Evolutionary conservation across 2,888 invertebrate genomes (phyloP).

Genomic region (Heliconius ethilla): DNA sequence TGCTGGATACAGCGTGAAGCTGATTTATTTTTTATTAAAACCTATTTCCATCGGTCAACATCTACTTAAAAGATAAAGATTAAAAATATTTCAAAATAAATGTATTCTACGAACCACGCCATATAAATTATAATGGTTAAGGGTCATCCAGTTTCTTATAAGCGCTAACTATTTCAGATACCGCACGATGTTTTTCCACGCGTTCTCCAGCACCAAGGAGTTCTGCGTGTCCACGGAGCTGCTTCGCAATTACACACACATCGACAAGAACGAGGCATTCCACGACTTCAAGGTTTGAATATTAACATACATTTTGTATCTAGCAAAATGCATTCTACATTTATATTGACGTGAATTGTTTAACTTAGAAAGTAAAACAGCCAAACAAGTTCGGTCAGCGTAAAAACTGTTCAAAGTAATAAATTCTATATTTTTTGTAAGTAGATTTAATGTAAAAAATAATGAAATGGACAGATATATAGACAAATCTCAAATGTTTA

Average conservation of each 20-base stretch:
- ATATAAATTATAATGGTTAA: neutral
- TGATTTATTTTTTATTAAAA: too few species aligned
- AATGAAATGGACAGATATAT: too few species aligned
- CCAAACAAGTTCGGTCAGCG: neutral
- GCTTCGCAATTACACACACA: conserved; percentile 86
- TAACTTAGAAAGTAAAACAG: neutral
- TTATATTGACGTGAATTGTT: neutral
- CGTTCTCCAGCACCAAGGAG: conserved; percentile 90
- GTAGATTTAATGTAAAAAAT: too few species aligned
- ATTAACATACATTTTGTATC: conserved; percentile 32
- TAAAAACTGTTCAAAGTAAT: neutral
- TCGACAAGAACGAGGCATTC: conserved; percentile 85
- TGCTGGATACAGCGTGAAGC: too few species aligned
- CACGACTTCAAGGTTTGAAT: conserved; percentile 85
- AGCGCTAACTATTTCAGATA: conserved; percentile 66
- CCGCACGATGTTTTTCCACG: conserved; percentile 90
- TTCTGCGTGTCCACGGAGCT: conserved; percentile 89
- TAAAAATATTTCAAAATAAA: too few species aligned
- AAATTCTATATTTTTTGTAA: too few species aligned
- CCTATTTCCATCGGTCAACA: too few species aligned
- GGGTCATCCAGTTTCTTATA: conserved; percentile 7
- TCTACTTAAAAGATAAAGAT: too few species aligned
- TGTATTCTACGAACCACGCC: neutral
- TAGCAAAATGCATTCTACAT: neutral
- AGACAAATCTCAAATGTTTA: too few species aligned